Conservation (phyloP, 2,888 invertebrate species). For the Sphaerophoria rueppellii region DNA sequence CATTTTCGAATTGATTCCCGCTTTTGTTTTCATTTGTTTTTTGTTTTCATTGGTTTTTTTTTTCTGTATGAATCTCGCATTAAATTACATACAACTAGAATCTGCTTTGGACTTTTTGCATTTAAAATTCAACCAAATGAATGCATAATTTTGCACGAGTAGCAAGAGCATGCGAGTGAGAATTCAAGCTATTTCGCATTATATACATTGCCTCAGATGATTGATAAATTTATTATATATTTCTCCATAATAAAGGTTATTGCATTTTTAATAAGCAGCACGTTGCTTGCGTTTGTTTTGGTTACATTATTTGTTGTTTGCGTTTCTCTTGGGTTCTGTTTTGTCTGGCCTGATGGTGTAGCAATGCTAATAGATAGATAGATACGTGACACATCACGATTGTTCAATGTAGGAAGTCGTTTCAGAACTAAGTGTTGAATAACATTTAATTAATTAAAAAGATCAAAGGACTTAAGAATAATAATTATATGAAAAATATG, state of each 20-base stretch:
- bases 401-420: not conserved
- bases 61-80: not conserved
- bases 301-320: slow-evolving; percentile 2
- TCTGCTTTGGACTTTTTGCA: not conserved
- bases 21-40: slow-evolving; percentile 16
- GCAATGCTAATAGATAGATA: slow-evolving; percentile 13
- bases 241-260: slow-evolving; percentile 63
- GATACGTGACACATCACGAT: slow-evolving; percentile 29
- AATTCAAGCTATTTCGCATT: slow-evolving; percentile 48
- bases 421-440: too few species aligned
- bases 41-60: not conserved
- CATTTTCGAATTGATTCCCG: slow-evolving; percentile 39
- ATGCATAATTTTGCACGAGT: not conserved
- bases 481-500: too few species aligned
- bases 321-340: not conserved
- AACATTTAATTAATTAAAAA: too few species aligned
- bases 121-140: not conserved
- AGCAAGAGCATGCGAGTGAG: not conserved
- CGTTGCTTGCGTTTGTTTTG: slow-evolving; percentile 10
- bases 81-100: slow-evolving; percentile 21
- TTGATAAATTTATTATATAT: slow-evolving; percentile 59
- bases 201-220: slow-evolving; percentile 53
- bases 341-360: not conserved
- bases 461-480: too few species aligned
- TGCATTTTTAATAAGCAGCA: slow-evolving; percentile 50